Conservation (phyloP, 1,140 invertebrate genomes). For the Yoshiicerus persimilis region DNA sequence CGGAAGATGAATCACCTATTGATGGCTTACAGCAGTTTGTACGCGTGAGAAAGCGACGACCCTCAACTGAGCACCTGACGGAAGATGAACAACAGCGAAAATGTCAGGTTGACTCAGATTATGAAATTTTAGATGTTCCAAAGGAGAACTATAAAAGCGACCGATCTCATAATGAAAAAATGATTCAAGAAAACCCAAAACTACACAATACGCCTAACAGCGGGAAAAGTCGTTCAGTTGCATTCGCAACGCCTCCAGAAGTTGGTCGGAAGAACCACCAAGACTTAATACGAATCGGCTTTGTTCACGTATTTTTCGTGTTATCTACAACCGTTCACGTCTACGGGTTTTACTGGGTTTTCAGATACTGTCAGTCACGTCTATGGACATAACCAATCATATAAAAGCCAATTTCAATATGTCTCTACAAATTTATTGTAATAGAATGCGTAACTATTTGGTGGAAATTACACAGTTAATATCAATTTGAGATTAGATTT, state of each 20-base stretch:
- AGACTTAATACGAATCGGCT: not conserved
- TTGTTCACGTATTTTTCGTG: not conserved
- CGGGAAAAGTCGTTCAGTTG: not conserved
- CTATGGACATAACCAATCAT: too few species aligned
- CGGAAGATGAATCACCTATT: not conserved
- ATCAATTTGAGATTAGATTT: not conserved
- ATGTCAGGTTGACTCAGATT: not conserved
- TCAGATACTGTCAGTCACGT: too few species aligned
- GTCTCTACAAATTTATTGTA: too few species aligned
- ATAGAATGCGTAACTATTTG: too few species aligned
- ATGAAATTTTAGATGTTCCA: too few species aligned
- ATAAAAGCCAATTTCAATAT: too few species aligned
- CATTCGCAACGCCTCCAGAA: not conserved
- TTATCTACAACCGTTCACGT: not conserved
- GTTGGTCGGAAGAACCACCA: not conserved
- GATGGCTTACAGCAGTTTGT: not conserved
- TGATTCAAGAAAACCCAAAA: not conserved
- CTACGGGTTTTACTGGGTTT: not conserved
- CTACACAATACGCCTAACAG: not conserved
- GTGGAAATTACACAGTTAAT: not conserved
- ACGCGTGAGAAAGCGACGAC: too few species aligned
- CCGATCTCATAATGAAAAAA: not conserved
- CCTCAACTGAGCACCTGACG: not conserved
- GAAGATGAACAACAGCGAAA: not conserved
- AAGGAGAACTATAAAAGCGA: too few species aligned